These are phyloP conservation scores for Melanophora roralis DNA, from an alignment of 2,888 invertebrate genomes.

Conservation along the genomic window DNA sequence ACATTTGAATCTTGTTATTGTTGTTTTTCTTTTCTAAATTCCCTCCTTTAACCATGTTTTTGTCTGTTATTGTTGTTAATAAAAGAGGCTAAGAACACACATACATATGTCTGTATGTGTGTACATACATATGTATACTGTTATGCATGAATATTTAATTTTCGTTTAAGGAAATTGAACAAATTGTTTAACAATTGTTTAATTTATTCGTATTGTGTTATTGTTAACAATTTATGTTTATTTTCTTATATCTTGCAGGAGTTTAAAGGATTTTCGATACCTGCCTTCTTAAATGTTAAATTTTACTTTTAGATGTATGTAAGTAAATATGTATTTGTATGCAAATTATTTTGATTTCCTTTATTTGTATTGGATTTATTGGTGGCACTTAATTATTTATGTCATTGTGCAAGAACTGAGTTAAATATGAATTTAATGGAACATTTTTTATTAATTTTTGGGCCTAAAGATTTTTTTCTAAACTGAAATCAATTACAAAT, in stretches of 20 bases:
- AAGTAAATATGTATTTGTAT: slow-evolving; percentile 6
- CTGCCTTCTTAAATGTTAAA: slow-evolving; percentile 9
- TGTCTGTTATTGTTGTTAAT: not conserved
- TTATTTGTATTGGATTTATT: slow-evolving; percentile 33
- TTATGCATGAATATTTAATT: slow-evolving; percentile 28
- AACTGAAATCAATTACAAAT: no score
- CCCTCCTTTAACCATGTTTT: slow-evolving; percentile 3
- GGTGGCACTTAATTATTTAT: slow-evolving; percentile 1
- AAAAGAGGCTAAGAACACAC: no score
- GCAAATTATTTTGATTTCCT: slow-evolving; percentile 3
- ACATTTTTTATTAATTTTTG: not conserved
- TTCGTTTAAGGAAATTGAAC: slow-evolving; percentile 57
- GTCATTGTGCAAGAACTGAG: not conserved
- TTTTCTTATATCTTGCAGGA: slow-evolving; percentile 20
- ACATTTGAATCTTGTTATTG: slow-evolving; percentile 5
- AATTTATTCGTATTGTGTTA: slow-evolving; percentile 32
- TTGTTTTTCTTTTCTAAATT: slow-evolving; percentile 21
- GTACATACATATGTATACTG: not conserved
- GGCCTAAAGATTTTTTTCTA: no score
- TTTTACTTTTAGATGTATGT: not conserved
- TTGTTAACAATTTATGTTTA: slow-evolving; percentile 38
- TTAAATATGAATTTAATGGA: not conserved
- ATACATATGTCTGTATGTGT: not conserved
- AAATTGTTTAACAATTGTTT: slow-evolving; percentile 59
- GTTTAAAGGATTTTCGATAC: slow-evolving; percentile 4